Percentiles rank a stretch among this genome's conserved stretches.
These are phyloP conservation scores for Phataginus tetradactyla DNA, from an alignment of 2,797 vertebrate genomes.

Conservation along the genomic window DNA sequence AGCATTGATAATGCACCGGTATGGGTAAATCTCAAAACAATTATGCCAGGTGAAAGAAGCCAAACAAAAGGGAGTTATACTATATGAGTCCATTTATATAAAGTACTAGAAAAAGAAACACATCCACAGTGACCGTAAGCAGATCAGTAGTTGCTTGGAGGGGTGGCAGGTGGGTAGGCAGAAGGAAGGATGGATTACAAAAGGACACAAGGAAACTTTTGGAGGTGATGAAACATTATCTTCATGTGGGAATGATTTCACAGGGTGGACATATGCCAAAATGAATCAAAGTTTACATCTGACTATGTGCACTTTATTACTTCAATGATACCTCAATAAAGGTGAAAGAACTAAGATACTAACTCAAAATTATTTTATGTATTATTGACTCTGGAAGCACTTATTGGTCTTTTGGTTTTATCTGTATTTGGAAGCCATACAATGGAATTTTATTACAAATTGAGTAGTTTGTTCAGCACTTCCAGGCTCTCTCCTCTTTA, in stretches of 20 bases:
- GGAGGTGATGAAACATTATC: background rate
- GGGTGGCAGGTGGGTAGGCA: background rate
- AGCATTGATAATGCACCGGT: too few relatives aligned
- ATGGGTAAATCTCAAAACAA: background rate
- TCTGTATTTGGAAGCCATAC: background rate
- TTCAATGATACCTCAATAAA: background rate
- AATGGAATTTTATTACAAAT: background rate
- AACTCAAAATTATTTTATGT: background rate
- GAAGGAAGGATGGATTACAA: background rate
- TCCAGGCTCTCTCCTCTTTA: fast-evolving
- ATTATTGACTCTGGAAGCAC: background rate
- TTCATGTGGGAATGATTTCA: background rate
- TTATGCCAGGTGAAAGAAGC: background rate
- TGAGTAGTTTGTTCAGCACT: fast-evolving
- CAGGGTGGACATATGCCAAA: background rate
- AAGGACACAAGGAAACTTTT: background rate
- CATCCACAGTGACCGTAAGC: background rate
- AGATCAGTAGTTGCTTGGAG: background rate
- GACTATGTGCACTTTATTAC: background rate
- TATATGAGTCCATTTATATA: background rate
- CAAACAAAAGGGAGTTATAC: background rate
- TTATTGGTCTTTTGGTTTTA: background rate
- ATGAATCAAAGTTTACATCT: background rate
- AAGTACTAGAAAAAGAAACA: background rate
- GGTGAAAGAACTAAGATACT: background rate